Evolutionary conservation across 2,113 vertebrate species (phyloP).

Genomic region (Vidua chalybeata): DNA sequence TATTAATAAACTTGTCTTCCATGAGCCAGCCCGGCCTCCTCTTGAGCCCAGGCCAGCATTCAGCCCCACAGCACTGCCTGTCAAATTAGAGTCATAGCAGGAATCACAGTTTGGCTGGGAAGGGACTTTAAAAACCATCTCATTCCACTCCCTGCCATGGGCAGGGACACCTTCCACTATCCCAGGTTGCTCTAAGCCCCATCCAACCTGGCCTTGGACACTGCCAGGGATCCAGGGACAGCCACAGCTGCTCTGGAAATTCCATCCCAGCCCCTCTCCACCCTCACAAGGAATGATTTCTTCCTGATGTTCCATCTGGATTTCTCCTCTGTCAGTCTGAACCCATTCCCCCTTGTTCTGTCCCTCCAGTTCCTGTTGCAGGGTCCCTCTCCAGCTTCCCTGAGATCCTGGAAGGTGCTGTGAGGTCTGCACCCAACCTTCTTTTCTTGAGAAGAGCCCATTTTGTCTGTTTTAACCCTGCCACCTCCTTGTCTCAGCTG

Average conservation of each 20-base stretch:
- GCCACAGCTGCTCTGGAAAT: background rate
- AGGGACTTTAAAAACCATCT: background rate
- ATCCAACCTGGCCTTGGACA: background rate
- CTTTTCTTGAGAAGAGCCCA: background rate
- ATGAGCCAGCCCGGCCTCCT: background rate
- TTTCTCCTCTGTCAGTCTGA: background rate
- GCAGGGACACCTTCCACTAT: background rate
- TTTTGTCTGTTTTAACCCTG: background rate
- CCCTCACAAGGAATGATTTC: fast-evolving
- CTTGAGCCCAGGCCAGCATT: background rate
- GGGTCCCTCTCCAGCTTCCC: too few species aligned
- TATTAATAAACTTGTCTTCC: background rate
- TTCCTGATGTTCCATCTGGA: background rate
- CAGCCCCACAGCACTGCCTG: background rate
- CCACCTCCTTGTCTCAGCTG: background rate
- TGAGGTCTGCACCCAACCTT: background rate
- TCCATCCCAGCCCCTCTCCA: background rate
- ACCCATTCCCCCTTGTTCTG: background rate
- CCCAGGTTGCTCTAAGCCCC: background rate
- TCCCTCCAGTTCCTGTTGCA: background rate
- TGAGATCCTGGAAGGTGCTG: too few species aligned
- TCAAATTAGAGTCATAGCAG: background rate
- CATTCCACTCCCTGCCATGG: fast-evolving
- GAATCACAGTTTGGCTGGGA: background rate
- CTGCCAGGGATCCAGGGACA: background rate